Evolutionary conservation across 92 coral and sea anemone species (phyloP).

Genomic region (Heteractis magnifica): DNA sequence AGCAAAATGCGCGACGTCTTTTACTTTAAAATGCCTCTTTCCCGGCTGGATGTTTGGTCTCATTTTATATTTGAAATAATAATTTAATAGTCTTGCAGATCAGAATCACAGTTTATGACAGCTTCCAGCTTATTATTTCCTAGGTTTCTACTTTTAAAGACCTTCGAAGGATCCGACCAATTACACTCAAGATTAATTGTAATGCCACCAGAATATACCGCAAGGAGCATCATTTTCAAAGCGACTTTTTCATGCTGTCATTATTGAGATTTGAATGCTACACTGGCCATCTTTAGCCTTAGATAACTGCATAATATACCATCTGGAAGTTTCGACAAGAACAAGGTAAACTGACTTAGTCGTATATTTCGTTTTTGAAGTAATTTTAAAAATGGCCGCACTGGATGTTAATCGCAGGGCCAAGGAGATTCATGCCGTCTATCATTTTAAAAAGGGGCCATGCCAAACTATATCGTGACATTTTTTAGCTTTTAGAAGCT

Average conservation of each 20-base stretch:
- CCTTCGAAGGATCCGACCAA: slow-evolving; percentile 1
- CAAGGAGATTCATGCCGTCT: no score
- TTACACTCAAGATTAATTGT: neutral
- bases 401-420: no score
- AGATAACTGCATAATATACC: no score
- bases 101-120: neutral
- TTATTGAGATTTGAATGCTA: no score
- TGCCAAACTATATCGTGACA: neutral
- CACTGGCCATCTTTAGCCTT: no score
- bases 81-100: neutral
- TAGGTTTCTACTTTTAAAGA: neutral
- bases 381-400: no score
- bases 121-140: neutral
- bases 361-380: no score
- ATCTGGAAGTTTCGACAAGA: no score
- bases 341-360: no score
- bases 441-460: no score
- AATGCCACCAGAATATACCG: neutral
- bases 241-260: no score
- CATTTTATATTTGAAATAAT: neutral
- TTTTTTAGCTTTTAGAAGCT: neutral
- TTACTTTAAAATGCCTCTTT: neutral
- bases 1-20: neutral
- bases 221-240: neutral
- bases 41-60: neutral